A percentile compares a stretch with the other conserved stretches of the same genome.
These are phyloP conservation scores for Poecilia latipinna DNA, from an alignment of 2,113 vertebrate genomes.

Conservation along the genomic window DNA sequence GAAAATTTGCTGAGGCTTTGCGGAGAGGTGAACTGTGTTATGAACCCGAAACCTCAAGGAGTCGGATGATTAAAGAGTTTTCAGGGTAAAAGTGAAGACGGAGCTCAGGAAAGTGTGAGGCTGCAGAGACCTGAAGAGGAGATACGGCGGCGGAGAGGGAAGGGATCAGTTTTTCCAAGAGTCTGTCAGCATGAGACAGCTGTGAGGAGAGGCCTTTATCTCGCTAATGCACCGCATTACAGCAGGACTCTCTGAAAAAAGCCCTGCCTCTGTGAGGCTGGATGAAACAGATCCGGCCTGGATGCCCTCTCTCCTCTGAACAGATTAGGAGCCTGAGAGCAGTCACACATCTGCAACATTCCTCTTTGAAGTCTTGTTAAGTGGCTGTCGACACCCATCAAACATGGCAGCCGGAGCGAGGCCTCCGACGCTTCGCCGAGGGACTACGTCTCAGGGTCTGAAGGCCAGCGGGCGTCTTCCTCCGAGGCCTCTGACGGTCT, in stretches of 20 bases:
- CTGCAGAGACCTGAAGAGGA: conserved; percentile 49
- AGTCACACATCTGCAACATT: conserved; percentile 71
- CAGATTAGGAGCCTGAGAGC: conserved; percentile 75
- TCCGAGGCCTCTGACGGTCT: conserved; percentile 55
- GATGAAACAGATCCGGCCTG: conserved; percentile 77
- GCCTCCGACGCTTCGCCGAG: conserved; percentile 41
- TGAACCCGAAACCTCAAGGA: conserved; percentile 23
- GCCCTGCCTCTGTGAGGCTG: conserved; percentile 64
- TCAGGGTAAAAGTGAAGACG: conserved; percentile 32
- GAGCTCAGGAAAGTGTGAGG: conserved; percentile 44
- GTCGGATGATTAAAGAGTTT: conserved; percentile 56
- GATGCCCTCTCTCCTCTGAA: conserved; percentile 67
- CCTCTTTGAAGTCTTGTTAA: conserved; percentile 70
- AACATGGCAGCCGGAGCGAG: conserved; percentile 41
- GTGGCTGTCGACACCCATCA: conserved; percentile 66
- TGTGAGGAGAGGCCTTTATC: conserved; percentile 79
- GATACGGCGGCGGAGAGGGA: conserved; percentile 43
- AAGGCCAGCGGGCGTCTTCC: conserved; percentile 26
- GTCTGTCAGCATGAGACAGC: conserved; percentile 75
- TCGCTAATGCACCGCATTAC: conserved; percentile 77
- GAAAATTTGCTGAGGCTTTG: conserved; percentile 36
- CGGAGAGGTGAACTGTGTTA: conserved; percentile 31
- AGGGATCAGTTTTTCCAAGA: conserved; percentile 71
- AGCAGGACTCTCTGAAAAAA: conserved; percentile 67
- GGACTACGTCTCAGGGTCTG: conserved; percentile 33